phyloP scores from a whole-genome alignment of 2,113 vertebrate species.

The Collichthys lucidus region DNA sequence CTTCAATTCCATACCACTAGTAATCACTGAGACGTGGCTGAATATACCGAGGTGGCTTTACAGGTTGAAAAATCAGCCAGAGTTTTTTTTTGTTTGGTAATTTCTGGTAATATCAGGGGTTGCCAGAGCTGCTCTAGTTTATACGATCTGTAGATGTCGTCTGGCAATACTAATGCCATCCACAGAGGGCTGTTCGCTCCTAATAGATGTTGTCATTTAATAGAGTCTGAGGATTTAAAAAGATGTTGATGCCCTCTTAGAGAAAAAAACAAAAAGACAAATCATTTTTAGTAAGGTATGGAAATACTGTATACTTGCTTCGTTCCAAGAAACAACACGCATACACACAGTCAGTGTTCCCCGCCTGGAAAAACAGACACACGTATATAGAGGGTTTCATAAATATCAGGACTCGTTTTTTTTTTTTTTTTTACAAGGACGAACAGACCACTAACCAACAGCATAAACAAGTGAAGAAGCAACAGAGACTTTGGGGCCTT shows the following conservation, averaged over 20 bases:
- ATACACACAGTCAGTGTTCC: not conserved
- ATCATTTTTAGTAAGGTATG: not conserved
- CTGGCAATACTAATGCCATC: constrained; percentile 62
- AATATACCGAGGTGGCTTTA: constrained; percentile 36
- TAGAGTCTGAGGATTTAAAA: constrained; percentile 19
- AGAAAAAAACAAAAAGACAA: not conserved
- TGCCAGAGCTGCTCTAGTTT: constrained; percentile 49
- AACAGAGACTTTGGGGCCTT: constrained; percentile 27
- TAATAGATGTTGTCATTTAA: constrained; percentile 65
- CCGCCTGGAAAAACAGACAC: not conserved
- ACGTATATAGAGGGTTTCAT: not conserved
- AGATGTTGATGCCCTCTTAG: constrained; percentile 21
- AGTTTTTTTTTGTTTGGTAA: constrained; percentile 30
- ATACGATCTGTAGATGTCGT: constrained; percentile 62
- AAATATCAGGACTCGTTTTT: not conserved
- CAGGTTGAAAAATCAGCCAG: constrained; percentile 22
- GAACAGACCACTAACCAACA: not conserved
- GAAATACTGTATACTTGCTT: not conserved
- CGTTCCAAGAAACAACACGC: not conserved
- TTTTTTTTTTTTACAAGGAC: not conserved
- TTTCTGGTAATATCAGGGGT: constrained; percentile 45
- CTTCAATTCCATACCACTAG: constrained; percentile 24
- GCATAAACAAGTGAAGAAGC: constrained; percentile 26
- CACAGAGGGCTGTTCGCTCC: constrained; percentile 64
- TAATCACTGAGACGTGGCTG: constrained; percentile 37